Evolutionary conservation across 2,888 invertebrate species (phyloP), one percentile per base, ranked within the genome.

Genomic region (Plagiodera versicolora): DNA sequence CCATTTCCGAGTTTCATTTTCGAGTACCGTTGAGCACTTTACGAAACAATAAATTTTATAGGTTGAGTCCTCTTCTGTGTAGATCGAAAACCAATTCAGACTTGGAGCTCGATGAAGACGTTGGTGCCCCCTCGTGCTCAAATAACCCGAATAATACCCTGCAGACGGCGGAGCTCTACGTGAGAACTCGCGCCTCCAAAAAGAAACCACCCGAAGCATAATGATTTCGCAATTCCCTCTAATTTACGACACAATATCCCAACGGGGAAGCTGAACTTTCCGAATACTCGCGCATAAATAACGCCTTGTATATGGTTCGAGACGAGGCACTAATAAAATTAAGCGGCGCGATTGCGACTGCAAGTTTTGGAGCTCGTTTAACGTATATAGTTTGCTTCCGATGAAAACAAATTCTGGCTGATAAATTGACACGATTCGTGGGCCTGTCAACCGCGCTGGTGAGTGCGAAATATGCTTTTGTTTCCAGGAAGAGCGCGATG

Each of bases 161-260:
- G 59, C 59, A 64, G 65, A 65, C 63, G 58, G 54, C 48, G 57
- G 60, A 56, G 58, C 58, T 58, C 59, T 58, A 65, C 65, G 63
- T 63, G 66, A 66, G 64, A 63, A 67, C 59, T 49, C 57, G 57
- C 48, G 50, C 62, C 56, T 56, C 48, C 55, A 64, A 64, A 58
- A 60, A 62, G 60, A 62, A 65, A 63, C 66, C 60, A 61, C 58
- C 48, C 59, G 58, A 65, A 59, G 66, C 61, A 63, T 65, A 70
- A 69, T 70, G 67, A 70, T 71, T 70, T 70, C 60, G 68, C 70
- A 67, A 67, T 71, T 67, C 65, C 55, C 61, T 68, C 64, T 67
- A 69, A 71, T 72, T 72, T 72, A 72, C 67, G 70, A 65, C 61
- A 63, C 67, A 65, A 69, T 70, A 68, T 67, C 70, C 64, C 69